phyloP scores from a whole-genome alignment of 2,113 vertebrate species.

The Lucifuga dentata region DNA sequence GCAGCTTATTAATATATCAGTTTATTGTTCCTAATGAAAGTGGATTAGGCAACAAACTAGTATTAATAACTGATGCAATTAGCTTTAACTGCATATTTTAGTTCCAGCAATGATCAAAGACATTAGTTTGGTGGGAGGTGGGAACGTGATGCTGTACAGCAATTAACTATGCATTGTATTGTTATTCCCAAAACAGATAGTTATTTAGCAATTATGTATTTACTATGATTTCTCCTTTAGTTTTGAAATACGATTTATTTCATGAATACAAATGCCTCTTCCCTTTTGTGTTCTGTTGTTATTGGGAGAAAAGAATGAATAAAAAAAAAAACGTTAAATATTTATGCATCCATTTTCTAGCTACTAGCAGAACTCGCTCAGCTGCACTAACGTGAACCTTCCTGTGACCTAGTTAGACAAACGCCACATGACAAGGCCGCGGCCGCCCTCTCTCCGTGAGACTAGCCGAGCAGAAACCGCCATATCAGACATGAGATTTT shows the following conservation, averaged over 20 bases:
- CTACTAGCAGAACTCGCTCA: conserved; percentile 65
- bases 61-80: conserved; percentile 59
- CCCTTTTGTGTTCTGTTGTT: conserved; percentile 54
- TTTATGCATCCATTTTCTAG: conserved; percentile 75
- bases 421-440: conserved; percentile 68
- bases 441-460: conserved; percentile 53
- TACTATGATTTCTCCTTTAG: conserved; percentile 48
- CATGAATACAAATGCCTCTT: conserved; percentile 58
- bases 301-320: neutral
- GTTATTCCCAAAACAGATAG: conserved; percentile 65
- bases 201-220: conserved; percentile 68
- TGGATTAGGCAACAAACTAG: conserved; percentile 51
- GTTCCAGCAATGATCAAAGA: conserved; percentile 68
- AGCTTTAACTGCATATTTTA: conserved; percentile 44
- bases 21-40: conserved; percentile 52
- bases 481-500: conserved; percentile 51
- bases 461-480: conserved; percentile 72
- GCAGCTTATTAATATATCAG: conserved; percentile 34
- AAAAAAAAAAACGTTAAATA: conserved; percentile 72
- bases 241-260: conserved; percentile 57
- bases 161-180: conserved; percentile 62
- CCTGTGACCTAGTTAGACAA: conserved; percentile 81
- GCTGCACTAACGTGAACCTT: conserved; percentile 79
- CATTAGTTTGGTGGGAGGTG: conserved; percentile 52
- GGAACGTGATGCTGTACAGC: conserved; percentile 44